phyloP scores from a whole-genome alignment of 2,797 vertebrate species.

The Lophius americanus region DNA sequence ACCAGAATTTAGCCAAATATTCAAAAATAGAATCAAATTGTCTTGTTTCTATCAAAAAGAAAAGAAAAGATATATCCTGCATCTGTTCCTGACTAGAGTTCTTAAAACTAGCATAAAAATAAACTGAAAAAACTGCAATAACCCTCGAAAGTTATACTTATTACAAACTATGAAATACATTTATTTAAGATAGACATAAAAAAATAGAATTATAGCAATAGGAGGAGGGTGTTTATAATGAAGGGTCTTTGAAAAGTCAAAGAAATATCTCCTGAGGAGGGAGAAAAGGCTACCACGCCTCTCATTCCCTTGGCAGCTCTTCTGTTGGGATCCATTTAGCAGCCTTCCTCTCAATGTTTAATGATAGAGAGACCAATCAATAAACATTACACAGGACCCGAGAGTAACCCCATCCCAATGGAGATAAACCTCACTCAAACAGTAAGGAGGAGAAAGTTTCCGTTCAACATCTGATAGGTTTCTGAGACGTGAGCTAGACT shows the following conservation, averaged over 20 bases:
- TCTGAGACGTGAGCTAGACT: slow-evolving; percentile 27
- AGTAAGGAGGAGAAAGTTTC: slow-evolving; percentile 60
- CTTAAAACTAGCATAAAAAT: too few species aligned
- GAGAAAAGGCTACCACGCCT: slow-evolving; percentile 40
- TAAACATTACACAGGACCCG: slow-evolving; percentile 71
- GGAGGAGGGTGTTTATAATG: background rate
- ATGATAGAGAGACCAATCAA: slow-evolving; percentile 74
- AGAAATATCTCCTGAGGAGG: slow-evolving; percentile 2
- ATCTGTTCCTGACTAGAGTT: too few species aligned
- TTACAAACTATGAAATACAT: too few species aligned
- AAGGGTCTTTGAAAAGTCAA: background rate
- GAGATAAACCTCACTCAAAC: slow-evolving; percentile 57
- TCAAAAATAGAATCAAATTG: too few species aligned
- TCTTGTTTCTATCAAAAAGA: too few species aligned
- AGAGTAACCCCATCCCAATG: slow-evolving; percentile 60
- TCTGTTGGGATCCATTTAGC: slow-evolving; percentile 51
- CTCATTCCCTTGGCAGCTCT: slow-evolving; percentile 44
- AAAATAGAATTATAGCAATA: too few species aligned
- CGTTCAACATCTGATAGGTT: slow-evolving; percentile 53
- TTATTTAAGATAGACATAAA: too few species aligned
- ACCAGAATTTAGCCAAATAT: too few species aligned
- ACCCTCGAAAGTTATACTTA: too few species aligned
- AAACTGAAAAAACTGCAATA: too few species aligned
- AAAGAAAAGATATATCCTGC: too few species aligned
- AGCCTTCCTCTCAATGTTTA: slow-evolving; percentile 74